Conservation (phyloP, 2,797 vertebrate genomes). For the Tenualosa ilisha region DNA sequence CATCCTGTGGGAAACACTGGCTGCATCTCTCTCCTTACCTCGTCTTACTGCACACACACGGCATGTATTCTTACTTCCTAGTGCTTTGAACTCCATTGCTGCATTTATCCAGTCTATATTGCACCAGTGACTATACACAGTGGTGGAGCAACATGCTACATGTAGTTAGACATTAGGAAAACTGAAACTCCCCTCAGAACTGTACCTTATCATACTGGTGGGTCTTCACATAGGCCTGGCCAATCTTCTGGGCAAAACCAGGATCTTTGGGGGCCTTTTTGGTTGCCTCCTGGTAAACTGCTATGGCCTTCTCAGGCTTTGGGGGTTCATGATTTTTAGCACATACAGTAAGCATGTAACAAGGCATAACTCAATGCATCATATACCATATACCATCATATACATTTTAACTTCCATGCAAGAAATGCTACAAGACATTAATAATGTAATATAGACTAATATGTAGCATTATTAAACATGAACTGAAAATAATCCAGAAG, state of each 20-base stretch:
- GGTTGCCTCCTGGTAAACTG: slow-evolving; percentile 69
- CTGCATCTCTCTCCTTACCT: too few species aligned
- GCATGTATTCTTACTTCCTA: too few species aligned
- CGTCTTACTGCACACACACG: too few species aligned
- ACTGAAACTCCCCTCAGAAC: too few species aligned
- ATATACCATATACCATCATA: background rate
- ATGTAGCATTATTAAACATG: too few species aligned
- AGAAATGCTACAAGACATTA: background rate
- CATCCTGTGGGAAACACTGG: too few species aligned
- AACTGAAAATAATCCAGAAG: background rate
- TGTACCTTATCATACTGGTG: slow-evolving; percentile 75
- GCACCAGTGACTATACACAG: too few species aligned
- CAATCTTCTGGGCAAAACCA: slow-evolving; percentile 68
- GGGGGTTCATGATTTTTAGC: background rate
- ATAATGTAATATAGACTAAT: background rate
- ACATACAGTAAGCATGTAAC: background rate
- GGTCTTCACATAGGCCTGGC: slow-evolving; percentile 72
- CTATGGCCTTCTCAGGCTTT: slow-evolving; percentile 77
- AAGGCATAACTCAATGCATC: background rate
- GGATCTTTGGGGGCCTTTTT: slow-evolving; percentile 67
- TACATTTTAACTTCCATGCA: background rate
- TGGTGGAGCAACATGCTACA: too few species aligned
- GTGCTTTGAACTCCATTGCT: too few species aligned
- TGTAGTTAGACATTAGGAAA: too few species aligned
- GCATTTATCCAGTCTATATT: too few species aligned